These are phyloP conservation scores for Sussaba pulchella DNA, from an alignment of 2,888 invertebrate species.

Conservation along the genomic window DNA sequence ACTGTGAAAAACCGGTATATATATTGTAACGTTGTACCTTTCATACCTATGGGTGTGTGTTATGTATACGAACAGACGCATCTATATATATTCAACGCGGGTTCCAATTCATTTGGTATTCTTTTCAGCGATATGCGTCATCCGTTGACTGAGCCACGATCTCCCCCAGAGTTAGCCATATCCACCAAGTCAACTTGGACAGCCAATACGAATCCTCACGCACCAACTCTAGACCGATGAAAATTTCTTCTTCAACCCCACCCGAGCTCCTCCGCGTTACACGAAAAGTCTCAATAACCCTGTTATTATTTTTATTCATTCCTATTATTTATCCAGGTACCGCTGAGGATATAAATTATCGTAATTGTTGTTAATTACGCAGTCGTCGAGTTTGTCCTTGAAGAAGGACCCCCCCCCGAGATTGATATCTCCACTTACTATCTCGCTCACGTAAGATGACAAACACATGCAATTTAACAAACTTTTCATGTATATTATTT, in stretches of 20 bases:
- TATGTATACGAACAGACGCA: neutral
- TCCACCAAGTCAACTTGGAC: neutral
- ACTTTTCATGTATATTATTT: no score
- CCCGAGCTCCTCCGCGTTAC: neutral
- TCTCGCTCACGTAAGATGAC: no score
- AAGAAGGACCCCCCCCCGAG: no score
- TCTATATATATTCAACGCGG: constrained; percentile 71
- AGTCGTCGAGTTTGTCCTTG: no score
- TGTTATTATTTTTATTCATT: no score
- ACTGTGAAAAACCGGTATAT: constrained; percentile 14
- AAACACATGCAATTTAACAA: no score
- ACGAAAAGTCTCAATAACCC: no score
- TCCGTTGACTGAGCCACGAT: constrained; percentile 69
- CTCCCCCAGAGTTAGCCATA: neutral
- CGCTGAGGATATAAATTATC: neutral
- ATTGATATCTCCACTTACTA: no score
- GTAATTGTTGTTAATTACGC: no score
- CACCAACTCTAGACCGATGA: constrained; percentile 31
- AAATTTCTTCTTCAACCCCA: constrained; percentile 36
- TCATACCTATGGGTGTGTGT: no score
- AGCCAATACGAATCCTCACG: constrained; percentile 25
- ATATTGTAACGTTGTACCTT: neutral
- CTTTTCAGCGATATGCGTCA: constrained; percentile 79
- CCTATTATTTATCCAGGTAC: no score
- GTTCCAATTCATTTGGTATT: constrained; percentile 78